Percentiles rank a stretch among this genome's conserved stretches.
Conservation (phyloP, 2,797 vertebrate species). For the Graptemys geographica region DNA sequence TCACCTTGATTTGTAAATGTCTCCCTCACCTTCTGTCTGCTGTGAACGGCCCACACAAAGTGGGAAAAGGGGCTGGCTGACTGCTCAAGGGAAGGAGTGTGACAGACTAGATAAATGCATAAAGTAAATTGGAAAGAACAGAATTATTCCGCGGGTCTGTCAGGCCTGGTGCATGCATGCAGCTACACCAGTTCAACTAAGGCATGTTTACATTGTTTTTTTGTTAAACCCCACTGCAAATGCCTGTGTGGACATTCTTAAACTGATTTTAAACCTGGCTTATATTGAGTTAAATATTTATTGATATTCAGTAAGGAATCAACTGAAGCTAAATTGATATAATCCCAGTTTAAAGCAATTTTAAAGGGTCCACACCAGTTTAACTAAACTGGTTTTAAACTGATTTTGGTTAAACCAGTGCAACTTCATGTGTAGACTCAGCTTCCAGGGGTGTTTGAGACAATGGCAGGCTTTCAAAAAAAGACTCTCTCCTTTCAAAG, state of each 20-base stretch:
- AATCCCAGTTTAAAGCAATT: slow-evolving; percentile 49
- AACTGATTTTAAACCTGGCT: slow-evolving; percentile 50
- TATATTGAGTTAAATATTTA: slow-evolving; percentile 41
- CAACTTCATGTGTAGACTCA: neutral
- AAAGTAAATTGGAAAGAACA: neutral
- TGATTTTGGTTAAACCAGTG: slow-evolving; percentile 29
- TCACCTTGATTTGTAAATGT: no score
- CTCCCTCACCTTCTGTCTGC: no score
- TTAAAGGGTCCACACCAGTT: slow-evolving; percentile 30
- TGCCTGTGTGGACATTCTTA: slow-evolving; percentile 41
- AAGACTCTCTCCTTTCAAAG: neutral
- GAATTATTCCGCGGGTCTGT: neutral
- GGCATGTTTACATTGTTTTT: slow-evolving; percentile 49
- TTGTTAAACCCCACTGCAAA: slow-evolving; percentile 31
- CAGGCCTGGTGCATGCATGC: neutral
- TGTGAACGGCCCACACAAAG: no score
- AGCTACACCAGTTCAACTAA: slow-evolving; percentile 61
- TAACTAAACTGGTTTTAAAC: slow-evolving; percentile 62
- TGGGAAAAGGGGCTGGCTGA: no score
- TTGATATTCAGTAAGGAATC: neutral
- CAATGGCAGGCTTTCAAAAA: neutral
- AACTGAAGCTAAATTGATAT: slow-evolving; percentile 11
- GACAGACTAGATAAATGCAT: neutral
- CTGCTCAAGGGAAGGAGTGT: neutral
- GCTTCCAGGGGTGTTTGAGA: neutral